phyloP scores from a whole-genome alignment of 2,113 vertebrate genomes.

The Xenopus borealis region DNA sequence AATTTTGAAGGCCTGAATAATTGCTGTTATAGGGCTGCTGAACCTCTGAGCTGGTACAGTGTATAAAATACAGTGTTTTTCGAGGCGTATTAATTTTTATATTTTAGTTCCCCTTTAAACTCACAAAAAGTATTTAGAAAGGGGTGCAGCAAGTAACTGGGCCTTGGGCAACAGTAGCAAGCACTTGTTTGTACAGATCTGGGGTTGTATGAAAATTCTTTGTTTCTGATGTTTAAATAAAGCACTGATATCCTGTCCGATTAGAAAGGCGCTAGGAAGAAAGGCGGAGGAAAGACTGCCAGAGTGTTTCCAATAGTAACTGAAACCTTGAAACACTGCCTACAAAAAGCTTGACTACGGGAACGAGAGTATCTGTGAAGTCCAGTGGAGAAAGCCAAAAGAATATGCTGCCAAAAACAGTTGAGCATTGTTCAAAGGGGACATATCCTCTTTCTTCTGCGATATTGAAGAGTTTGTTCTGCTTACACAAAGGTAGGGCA shows the following conservation, averaged over 20 bases:
- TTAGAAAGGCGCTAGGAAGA: conserved; percentile 21
- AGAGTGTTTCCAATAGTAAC: conserved; percentile 42
- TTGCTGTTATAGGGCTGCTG: no score
- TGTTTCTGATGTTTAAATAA: conserved; percentile 40
- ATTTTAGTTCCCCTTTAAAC: no score
- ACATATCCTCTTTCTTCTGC: conserved; percentile 52
- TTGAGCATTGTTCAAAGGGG: conserved; percentile 49
- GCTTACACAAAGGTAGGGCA: conserved; percentile 50
- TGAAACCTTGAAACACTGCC: conserved; percentile 54
- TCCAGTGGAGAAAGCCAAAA: conserved; percentile 54
- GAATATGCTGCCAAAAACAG: conserved; percentile 47
- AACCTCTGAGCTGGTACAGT: no score
- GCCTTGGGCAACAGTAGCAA: neutral
- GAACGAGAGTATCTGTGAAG: conserved; percentile 49
- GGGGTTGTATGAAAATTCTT: conserved; percentile 28
- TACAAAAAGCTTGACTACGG: conserved; percentile 54
- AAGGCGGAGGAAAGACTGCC: conserved; percentile 20
- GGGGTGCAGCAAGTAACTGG: no score
- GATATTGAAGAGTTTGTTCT: conserved; percentile 48
- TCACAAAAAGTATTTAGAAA: no score
- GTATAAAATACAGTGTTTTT: no score
- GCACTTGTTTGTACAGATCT: conserved; percentile 28
- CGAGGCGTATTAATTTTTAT: no score
- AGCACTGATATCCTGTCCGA: conserved; percentile 32
- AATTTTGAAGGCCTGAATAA: no score